Evolutionary conservation across 2,888 invertebrate species (phyloP).

Genomic region (Parnassius smintheus): DNA sequence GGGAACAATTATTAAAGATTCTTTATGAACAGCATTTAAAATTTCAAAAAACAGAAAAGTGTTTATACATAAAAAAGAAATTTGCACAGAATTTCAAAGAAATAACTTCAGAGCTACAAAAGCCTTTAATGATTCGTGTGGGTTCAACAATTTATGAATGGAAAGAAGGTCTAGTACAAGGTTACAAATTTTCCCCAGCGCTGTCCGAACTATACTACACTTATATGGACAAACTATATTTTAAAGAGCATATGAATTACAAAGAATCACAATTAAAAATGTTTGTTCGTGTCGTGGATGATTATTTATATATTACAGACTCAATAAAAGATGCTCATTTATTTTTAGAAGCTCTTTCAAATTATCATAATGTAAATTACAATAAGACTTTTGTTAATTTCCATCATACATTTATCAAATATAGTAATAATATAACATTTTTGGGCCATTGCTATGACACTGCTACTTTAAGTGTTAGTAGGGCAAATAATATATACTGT

Average conservation of each 20-base stretch:
- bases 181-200: conserved; percentile 75
- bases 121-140: conserved; percentile 62
- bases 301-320: conserved; percentile 72
- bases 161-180: conserved; percentile 72
- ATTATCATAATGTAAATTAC: conserved; percentile 68
- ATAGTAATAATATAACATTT: conserved; percentile 57
- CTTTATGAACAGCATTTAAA: conserved; percentile 49
- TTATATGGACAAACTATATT: conserved; percentile 60
- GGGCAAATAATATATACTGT: conserved; percentile 60
- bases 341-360: conserved; percentile 60
- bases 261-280: conserved; percentile 46
- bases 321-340: conserved; percentile 55
- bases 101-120: conserved; percentile 56
- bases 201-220: conserved; percentile 71
- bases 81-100: conserved; percentile 58
- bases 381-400: conserved; percentile 70
- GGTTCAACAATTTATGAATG: conserved; percentile 74
- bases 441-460: conserved; percentile 69
- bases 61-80: conserved; percentile 50
- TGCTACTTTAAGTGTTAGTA: conserved; percentile 56
- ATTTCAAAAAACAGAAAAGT: conserved; percentile 52
- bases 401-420: conserved; percentile 47
- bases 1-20: conserved; percentile 55
- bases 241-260: conserved; percentile 45
- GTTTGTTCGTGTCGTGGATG: conserved; percentile 71